Percentiles rank a stretch among this genome's conserved stretches.
These are phyloP conservation scores for Riptortus pedestris DNA, from an alignment of 1,140 invertebrate species.

Conservation along the genomic window DNA sequence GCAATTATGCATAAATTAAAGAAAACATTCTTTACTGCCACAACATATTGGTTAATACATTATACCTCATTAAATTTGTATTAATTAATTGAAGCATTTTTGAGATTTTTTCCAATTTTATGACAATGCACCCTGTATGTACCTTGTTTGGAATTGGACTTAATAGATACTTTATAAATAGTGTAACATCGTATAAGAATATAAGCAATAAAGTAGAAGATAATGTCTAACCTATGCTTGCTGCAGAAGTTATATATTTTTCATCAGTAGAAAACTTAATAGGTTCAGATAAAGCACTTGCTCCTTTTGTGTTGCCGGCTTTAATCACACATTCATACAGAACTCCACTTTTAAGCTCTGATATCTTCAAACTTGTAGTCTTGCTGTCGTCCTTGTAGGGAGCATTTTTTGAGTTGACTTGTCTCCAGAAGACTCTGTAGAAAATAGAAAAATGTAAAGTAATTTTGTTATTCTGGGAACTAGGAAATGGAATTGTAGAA, in stretches of 20 bases:
- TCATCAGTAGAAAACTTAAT: conserved; percentile 60
- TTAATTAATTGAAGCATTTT: too few relatives aligned
- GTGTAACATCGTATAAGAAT: too few relatives aligned
- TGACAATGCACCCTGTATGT: too few relatives aligned
- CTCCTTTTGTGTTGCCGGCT: conserved; percentile 67
- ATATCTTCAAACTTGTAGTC: conserved; percentile 53
- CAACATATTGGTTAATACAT: too few relatives aligned
- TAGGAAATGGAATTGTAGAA: not conserved
- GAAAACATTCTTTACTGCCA: too few relatives aligned
- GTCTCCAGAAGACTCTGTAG: conserved; percentile 43
- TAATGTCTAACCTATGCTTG: conserved; percentile 43
- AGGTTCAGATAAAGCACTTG: conserved; percentile 58
- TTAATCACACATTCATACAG: conserved; percentile 70
- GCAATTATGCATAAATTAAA: too few relatives aligned
- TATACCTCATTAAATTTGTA: too few relatives aligned
- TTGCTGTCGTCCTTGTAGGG: conserved; percentile 59
- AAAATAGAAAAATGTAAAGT: not conserved
- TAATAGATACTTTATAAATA: too few relatives aligned
- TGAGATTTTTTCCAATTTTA: too few relatives aligned
- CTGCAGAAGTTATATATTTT: conserved; percentile 51
- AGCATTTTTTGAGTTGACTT: conserved; percentile 37
- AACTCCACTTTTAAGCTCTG: conserved; percentile 55
- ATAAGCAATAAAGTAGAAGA: too few relatives aligned
- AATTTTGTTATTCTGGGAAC: not conserved
- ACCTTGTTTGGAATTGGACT: too few relatives aligned